Percentiles rank a stretch among this genome's conserved stretches.
phyloP scores from a whole-genome alignment of 2,797 vertebrate genomes.

The Catostomus latipinnis region DNA sequence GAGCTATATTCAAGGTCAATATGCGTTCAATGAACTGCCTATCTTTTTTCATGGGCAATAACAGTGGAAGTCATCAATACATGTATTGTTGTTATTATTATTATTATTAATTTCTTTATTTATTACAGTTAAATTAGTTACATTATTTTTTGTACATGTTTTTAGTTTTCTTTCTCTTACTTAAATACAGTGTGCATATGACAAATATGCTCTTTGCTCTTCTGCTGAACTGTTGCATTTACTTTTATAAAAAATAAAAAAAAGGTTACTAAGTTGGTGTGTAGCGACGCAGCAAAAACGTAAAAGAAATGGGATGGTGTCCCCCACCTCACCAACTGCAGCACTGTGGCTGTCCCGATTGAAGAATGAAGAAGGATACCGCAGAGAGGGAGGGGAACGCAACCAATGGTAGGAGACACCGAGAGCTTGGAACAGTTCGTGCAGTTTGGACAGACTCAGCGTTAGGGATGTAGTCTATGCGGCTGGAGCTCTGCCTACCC shows the following conservation, averaged over 20 bases:
- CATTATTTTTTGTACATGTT: neutral
- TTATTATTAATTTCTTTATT: neutral
- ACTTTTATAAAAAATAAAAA: neutral
- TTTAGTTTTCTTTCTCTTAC: neutral
- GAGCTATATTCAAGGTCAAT: too few relatives aligned
- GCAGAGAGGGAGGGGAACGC: slow-evolving; percentile 46
- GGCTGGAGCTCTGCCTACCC: slow-evolving; percentile 83
- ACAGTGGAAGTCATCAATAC: too few relatives aligned
- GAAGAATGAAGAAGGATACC: slow-evolving; percentile 32
- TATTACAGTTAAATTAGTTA: neutral
- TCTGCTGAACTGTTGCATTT: neutral
- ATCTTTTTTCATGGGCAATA: too few relatives aligned
- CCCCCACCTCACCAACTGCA: slow-evolving; percentile 4
- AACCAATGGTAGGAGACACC: slow-evolving; percentile 28
- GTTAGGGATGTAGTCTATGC: slow-evolving; percentile 91
- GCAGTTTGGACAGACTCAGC: slow-evolving; percentile 76
- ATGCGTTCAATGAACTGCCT: too few relatives aligned
- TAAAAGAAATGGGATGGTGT: neutral
- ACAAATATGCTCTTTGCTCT: neutral
- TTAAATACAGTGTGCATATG: neutral
- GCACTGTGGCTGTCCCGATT: slow-evolving; percentile 41
- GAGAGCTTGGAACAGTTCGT: slow-evolving; percentile 65
- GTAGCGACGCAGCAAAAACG: neutral
- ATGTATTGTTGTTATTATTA: too few relatives aligned
- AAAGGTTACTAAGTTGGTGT: neutral